phyloP scores from a whole-genome alignment of 2,797 vertebrate species.

The Synanceia verrucosa region DNA sequence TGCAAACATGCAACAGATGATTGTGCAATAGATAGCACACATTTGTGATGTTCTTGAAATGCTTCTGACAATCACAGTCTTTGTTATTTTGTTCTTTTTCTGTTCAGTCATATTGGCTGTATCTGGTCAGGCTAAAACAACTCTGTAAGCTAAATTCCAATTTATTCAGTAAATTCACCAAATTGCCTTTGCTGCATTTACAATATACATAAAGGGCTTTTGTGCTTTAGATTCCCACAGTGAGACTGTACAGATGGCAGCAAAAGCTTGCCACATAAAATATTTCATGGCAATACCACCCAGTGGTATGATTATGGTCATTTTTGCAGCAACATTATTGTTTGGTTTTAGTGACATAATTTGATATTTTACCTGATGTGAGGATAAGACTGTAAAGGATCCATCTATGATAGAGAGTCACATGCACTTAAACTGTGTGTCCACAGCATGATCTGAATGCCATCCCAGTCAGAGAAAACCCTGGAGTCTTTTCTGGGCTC shows the following conservation, averaged over 20 bases:
- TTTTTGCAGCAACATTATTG: not conserved
- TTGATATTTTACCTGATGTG: not conserved
- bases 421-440: too few species aligned
- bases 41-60: too few species aligned
- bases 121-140: not conserved
- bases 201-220: not conserved
- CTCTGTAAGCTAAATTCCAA: not conserved
- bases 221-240: not conserved
- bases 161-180: not conserved
- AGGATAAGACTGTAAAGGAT: not conserved
- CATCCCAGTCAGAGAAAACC: not conserved
- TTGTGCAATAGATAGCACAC: too few species aligned
- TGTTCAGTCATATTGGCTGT: not conserved
- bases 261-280: not conserved
- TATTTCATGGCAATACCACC: not conserved
- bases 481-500: conserved; percentile 7
- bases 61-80: too few species aligned
- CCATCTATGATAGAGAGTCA: not conserved
- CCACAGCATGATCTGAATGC: not conserved
- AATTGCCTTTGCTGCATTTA: not conserved
- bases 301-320: not conserved
- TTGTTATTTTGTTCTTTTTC: not conserved
- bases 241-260: not conserved
- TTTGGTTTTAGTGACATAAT: not conserved
- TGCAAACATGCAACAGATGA: too few species aligned